These are phyloP conservation scores for Listrodromus nycthemerus DNA, from an alignment of 2,888 invertebrate genomes.

Conservation along the genomic window DNA sequence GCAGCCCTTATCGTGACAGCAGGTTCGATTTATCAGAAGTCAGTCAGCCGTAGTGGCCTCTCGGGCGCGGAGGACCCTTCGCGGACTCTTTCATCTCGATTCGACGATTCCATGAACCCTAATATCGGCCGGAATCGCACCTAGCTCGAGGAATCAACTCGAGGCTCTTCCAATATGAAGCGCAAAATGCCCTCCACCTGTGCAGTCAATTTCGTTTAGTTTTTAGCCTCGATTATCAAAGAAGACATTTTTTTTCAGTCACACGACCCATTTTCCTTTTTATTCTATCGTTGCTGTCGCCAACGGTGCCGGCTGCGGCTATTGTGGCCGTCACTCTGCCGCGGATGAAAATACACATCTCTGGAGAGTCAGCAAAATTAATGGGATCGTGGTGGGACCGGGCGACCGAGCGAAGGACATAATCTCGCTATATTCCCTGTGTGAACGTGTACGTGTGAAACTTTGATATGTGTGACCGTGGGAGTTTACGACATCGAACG, in stretches of 20 bases:
- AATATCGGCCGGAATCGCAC: constrained; percentile 20
- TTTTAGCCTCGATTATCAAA: not conserved
- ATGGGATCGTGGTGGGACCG: constrained; percentile 38
- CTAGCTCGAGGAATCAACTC: constrained; percentile 30
- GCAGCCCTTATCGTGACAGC: constrained; percentile 51
- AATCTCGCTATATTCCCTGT: constrained; percentile 42
- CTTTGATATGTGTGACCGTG: constrained; percentile 13
- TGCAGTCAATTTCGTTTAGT: constrained; percentile 29
- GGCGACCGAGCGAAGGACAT: constrained; percentile 43
- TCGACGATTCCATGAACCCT: constrained; percentile 36
- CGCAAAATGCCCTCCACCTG: constrained; percentile 12
- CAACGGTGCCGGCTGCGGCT: not conserved
- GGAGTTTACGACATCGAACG: constrained; percentile 62
- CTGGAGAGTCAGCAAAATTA: constrained; percentile 58
- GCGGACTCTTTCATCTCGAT: constrained; percentile 41
- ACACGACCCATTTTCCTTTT: not conserved
- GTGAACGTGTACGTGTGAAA: constrained; percentile 5
- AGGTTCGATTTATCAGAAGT: constrained; percentile 66
- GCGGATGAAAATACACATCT: constrained; percentile 46
- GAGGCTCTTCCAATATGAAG: constrained; percentile 22
- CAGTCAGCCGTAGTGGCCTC: constrained; percentile 57
- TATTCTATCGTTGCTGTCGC: not conserved
- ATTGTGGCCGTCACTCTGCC: constrained; percentile 24
- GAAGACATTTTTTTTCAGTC: not conserved
- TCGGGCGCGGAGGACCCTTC: constrained; percentile 4